Conservation (phyloP, 2,797 vertebrate species). For the Pipistrellus pipistrellus region DNA sequence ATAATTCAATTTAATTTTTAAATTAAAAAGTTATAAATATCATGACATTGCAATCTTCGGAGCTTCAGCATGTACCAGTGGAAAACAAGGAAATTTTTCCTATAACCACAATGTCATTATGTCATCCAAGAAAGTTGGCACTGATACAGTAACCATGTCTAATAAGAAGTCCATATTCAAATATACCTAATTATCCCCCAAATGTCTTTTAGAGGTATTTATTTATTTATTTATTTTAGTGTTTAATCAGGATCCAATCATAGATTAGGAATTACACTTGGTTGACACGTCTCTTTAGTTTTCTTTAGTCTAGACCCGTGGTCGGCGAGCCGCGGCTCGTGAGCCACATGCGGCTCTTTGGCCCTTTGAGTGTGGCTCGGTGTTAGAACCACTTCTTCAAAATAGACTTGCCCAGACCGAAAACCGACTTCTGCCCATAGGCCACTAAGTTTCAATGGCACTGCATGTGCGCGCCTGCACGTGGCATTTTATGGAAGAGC, state of each 20-base stretch:
- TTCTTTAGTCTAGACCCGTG: not conserved
- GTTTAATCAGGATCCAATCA: not conserved
- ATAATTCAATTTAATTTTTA: not conserved
- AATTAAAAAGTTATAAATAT: not conserved
- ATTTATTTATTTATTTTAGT: not conserved
- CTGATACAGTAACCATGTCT: not conserved
- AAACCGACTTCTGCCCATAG: too few relatives aligned
- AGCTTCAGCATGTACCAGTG: not conserved
- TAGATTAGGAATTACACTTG: slow-evolving; percentile 7
- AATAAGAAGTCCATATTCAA: slow-evolving; percentile 7
- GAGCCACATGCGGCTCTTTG: too few relatives aligned
- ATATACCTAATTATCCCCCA: not conserved
- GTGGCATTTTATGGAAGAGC: too few relatives aligned
- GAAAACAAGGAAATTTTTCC: not conserved
- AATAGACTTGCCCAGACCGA: too few relatives aligned
- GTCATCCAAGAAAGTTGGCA: slow-evolving; percentile 19
- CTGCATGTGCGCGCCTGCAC: too few relatives aligned
- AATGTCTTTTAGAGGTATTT: not conserved
- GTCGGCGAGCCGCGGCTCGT: too few relatives aligned
- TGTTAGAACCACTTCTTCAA: too few relatives aligned
- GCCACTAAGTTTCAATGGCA: too few relatives aligned
- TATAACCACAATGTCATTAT: not conserved
- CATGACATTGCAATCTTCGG: not conserved
- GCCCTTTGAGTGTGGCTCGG: too few relatives aligned
- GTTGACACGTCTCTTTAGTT: not conserved